These are phyloP conservation scores for Danionella cerebrum DNA, from an alignment of 2,113 vertebrate genomes.

Conservation along the genomic window DNA sequence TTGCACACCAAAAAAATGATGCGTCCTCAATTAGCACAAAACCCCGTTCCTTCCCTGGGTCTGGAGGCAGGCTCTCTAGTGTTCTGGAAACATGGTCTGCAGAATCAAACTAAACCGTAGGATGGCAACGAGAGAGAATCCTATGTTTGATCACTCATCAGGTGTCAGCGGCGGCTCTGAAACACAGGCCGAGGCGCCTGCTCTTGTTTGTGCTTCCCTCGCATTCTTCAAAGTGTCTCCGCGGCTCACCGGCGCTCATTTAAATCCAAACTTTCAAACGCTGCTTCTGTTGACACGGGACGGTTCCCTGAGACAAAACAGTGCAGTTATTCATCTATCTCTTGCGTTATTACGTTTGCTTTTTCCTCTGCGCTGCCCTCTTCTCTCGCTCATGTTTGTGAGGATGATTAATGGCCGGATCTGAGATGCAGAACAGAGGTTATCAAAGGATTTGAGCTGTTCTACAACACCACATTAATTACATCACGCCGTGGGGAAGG, in stretches of 20 bases:
- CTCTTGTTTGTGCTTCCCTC: slow-evolving; percentile 62
- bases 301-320: slow-evolving; percentile 48
- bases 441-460: slow-evolving; percentile 54
- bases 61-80: background rate
- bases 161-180: slow-evolving; percentile 65
- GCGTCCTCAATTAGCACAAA: no score
- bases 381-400: slow-evolving; percentile 34
- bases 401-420: slow-evolving; percentile 66
- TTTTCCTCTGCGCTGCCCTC: background rate
- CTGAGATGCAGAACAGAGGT: slow-evolving; percentile 42
- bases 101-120: slow-evolving; percentile 57
- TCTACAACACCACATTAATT: slow-evolving; percentile 60
- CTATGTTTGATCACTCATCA: slow-evolving; percentile 72
- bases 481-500: slow-evolving; percentile 45
- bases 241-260: slow-evolving; percentile 63
- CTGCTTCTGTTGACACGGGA: slow-evolving; percentile 64
- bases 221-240: slow-evolving; percentile 65
- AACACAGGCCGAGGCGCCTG: slow-evolving; percentile 63
- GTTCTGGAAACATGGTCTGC: slow-evolving; percentile 60
- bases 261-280: slow-evolving; percentile 62
- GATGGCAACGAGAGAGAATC: slow-evolving; percentile 54
- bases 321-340: slow-evolving; percentile 48
- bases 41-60: no score
- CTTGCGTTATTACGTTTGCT: slow-evolving; percentile 4
- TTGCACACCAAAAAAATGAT: no score